Evolutionary conservation across 37 sponge, comb jelly and placozoan species (phyloP), one percentile per base, ranked within the genome.

Genomic region (Ephydatia muelleri): DNA sequence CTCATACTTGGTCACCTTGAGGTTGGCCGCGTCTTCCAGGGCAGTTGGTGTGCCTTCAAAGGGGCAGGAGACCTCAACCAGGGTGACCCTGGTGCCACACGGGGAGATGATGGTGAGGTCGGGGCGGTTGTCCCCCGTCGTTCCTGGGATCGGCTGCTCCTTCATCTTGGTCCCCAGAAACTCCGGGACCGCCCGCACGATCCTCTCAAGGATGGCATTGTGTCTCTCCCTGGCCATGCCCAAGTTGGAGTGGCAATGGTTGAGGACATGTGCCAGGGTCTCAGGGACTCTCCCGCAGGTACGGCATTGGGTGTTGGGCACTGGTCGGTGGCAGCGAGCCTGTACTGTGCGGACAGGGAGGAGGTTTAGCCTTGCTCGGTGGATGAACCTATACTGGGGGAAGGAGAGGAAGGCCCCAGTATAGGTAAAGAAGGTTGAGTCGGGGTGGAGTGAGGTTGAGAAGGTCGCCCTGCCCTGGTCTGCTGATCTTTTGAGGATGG

Each of bases 41-140:
- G 57, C 57, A 14, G 57, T 57, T 57, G 57, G 57, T 57, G 57
- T 13, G 14, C 57, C 57, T 11, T 83, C 76, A 22, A 73, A 75
- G 3, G 84, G 84, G 38, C 75, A 48, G 31, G 76, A 65, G 37
- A 83, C 84, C 32, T 83, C 76, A 0, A 83, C 75, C 21, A 83
- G 19, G 65, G 75, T 83, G 37, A 57, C 57, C 16, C 16, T 57
- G 6, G 57, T 57, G 6, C 33, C 76, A 35, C 23, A 29, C 25
- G 38, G 21, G 27, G 75, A 49, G 19, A 75, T 39, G 6, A 83
- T 49, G 33, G 25, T 31, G 40, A 83, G 75, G 65, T 83, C 76
- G 0, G 67, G 76, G 23, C 84, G 34, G 35, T 57, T 47, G 36
- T 75, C 34, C 32, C 57, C 75, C 68, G 83, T 49, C 3, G 49